Percentiles rank a stretch among this genome's conserved stretches.
phyloP scores from a whole-genome alignment of 2,797 vertebrate genomes.

The Mastacembelus armatus region DNA sequence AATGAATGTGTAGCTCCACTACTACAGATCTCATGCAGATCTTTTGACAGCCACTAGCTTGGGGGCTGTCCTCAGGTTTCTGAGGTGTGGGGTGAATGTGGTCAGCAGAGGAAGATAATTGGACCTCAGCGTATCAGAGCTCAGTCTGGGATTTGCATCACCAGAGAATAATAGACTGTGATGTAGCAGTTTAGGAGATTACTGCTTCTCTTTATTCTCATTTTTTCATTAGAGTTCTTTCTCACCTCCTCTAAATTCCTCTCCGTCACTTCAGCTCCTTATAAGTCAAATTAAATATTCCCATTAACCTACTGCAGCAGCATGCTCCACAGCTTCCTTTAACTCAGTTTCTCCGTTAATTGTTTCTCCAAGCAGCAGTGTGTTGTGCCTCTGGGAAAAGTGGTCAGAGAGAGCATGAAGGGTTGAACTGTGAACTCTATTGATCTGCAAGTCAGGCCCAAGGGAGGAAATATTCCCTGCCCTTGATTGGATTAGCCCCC shows the following conservation, averaged over 20 bases:
- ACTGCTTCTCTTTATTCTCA: constrained; percentile 59
- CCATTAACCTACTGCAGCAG: not conserved
- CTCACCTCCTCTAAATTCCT: constrained; percentile 23
- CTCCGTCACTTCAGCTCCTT: constrained; percentile 20
- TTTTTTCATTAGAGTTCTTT: constrained; percentile 45
- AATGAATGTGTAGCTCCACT: constrained; percentile 43
- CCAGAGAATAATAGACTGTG: constrained; percentile 68
- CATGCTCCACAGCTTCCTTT: not conserved
- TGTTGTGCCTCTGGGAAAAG: constrained; percentile 5
- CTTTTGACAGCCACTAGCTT: constrained; percentile 42
- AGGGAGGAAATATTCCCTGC: constrained; percentile 32
- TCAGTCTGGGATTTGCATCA: constrained; percentile 55
- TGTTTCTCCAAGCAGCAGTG: constrained; percentile 5
- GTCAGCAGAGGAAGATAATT: constrained; percentile 71
- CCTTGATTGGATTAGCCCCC: constrained; percentile 52
- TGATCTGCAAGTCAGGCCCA: constrained; percentile 54
- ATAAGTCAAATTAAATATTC: constrained; percentile 19
- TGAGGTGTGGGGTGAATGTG: constrained; percentile 22
- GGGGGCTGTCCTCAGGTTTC: constrained; percentile 42
- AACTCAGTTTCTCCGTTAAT: not conserved
- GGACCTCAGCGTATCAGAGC: constrained; percentile 70
- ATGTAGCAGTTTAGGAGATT: too few species aligned
- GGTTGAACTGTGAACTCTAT: constrained; percentile 57
- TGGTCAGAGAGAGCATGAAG: not conserved
- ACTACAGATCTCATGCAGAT: constrained; percentile 50